Evolutionary conservation across 1,140 invertebrate species (phyloP), one percentile per base, ranked within the genome.

Genomic region (Sarcophaga bullata): DNA sequence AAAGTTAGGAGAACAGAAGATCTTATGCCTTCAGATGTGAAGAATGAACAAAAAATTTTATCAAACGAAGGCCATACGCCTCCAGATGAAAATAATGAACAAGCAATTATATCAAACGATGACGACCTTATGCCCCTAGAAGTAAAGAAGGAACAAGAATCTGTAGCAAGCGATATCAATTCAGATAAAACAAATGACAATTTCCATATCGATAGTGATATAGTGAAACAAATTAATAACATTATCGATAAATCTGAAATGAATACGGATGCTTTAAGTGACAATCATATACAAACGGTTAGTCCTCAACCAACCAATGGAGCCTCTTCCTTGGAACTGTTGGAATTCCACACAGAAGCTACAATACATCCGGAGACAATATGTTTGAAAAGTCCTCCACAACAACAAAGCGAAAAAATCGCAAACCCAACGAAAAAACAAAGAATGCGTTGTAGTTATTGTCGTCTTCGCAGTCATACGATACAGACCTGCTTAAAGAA

Each of bases 171-270:
- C 13, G 17, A 78, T 58, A 37, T 3, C 54, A 17, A 9, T 9
- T 8, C n/a, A 68, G 8, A 25, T 8, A 19, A 68, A 25, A 10
- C n/a, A 52, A 72, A 72, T 25, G n/a, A 50, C 8, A 49, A 78
- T 78, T 78, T 78, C 13, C 75, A 78, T 19, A 78, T 78, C 11
- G 75, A 78, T 11, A 10, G 17, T 7, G 75, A 78, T 50, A 50
- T 78, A n/a, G 52, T 78, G 75, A 19, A 50, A 25, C 75, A 78
- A 52, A 78, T 78, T 25, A 78, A 78, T 78, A 78, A n/a, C 19
- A 78, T 78, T 19, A 50, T 78, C 10, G 17, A 78, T 52, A 48
- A 78, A 78, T 78, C 75, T 0, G 75, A 78, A 78, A 78, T 78
- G 75, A 78, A 78, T 68, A 68, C 19, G 17, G 7, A 25, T 19